A percentile compares a stretch with the other conserved stretches of the same genome.
Evolutionary conservation across 2,113 vertebrate species (phyloP).

Genomic region (Smithornis capensis): DNA sequence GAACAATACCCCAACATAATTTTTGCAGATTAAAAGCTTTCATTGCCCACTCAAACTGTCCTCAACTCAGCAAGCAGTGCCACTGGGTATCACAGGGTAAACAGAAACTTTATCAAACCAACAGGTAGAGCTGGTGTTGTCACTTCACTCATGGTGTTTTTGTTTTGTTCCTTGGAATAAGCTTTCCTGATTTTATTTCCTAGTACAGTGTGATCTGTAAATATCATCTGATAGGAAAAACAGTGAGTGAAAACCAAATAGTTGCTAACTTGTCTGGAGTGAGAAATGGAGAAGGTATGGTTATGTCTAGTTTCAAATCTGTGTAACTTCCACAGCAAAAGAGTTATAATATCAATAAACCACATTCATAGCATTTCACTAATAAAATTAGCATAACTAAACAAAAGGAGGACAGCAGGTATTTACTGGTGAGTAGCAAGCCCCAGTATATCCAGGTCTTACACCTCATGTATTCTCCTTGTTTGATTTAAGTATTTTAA

Average conservation of each 20-base stretch:
- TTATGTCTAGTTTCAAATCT: background rate
- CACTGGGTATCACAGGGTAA: background rate
- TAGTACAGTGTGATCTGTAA: background rate
- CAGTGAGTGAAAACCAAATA: background rate
- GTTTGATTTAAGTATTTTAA: background rate
- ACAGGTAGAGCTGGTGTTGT: background rate
- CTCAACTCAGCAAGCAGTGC: background rate
- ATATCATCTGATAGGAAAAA: background rate
- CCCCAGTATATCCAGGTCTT: background rate
- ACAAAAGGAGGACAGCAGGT: background rate
- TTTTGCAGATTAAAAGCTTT: background rate
- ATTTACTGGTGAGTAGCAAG: background rate
- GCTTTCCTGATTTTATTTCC: background rate
- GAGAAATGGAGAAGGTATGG: background rate
- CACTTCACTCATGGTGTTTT: background rate
- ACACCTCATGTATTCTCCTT: background rate
- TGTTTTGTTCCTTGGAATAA: background rate
- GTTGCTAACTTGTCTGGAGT: background rate
- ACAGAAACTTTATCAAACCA: background rate
- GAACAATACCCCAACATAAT: background rate
- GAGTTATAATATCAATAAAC: background rate
- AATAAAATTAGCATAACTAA: background rate
- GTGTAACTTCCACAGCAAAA: background rate
- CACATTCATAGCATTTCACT: background rate
- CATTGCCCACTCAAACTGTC: background rate